Evolutionary conservation across 2,888 invertebrate genomes (phyloP), one percentile per base, ranked within the genome.

Genomic region (Rotaria magnacalcarata): DNA sequence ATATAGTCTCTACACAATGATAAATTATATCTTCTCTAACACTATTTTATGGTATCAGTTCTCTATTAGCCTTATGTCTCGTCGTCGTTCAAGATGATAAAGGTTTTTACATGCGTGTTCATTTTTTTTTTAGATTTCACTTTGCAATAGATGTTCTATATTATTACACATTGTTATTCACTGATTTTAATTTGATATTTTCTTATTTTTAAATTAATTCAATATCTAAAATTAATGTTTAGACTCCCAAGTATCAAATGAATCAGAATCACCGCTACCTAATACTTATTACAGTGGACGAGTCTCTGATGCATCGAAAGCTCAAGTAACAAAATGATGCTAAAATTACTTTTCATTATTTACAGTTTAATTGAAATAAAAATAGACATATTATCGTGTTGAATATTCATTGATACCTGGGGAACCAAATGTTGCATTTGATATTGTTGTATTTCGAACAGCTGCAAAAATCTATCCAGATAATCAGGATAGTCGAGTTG

Each of bases 381-480:
- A 43, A 11, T 34, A 90, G 88, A 89, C 89, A 86, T 90, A 90
- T 88, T 90, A 90, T 88, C 90, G 90, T 87, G 87, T 89, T 47
- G 91, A 91, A 88, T 91, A 90, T 87, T 88, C 88, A 86, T 88
- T 91, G 58, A 87, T 90, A 27, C 90, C 91, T 8, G 89, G 89
- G 27, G 88, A 89, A 24, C 89, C 88, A 14, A 88, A 89, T 1
- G 88, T 89, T 86, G 89, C 89, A 86, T 90, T 90, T 16, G 91
- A 91, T 87, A 88, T 91, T 1, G 90, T 90, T 85, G 89, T 90
- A 0, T 91, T 90, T 87, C 90, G 90, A 27, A 88, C 89, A 80
- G 90, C 90, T 5, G 90, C 90, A 75, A 90, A 90, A 87, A 89
- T 91, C 52, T 91, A 89, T 88, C 89, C 90, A 87, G 91, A 90